These are phyloP conservation scores for Tyrannus savana DNA, from an alignment of 2,113 vertebrate species.

Conservation along the genomic window DNA sequence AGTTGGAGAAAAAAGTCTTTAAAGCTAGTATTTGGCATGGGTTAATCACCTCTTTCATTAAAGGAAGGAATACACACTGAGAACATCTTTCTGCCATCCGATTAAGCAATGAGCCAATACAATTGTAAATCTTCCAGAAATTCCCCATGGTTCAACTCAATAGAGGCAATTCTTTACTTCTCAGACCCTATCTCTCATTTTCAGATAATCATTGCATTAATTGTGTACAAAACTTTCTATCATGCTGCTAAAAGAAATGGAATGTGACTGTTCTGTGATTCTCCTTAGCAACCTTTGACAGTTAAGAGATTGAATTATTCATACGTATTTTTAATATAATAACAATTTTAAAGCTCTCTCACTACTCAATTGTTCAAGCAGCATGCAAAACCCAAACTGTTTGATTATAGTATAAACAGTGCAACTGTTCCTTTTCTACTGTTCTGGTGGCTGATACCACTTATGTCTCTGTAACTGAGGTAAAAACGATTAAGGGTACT, in stretches of 20 bases:
- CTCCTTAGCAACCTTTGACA: conserved; percentile 70
- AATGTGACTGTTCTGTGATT: conserved; percentile 74
- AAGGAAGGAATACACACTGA: conserved; percentile 72
- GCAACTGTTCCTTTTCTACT: neutral
- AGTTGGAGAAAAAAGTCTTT: conserved; percentile 34
- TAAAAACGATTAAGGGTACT: neutral
- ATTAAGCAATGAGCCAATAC: conserved; percentile 81
- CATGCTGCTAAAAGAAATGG: conserved; percentile 73
- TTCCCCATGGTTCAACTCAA: conserved; percentile 71
- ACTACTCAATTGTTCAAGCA: conserved; percentile 1
- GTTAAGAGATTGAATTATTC: conserved; percentile 61
- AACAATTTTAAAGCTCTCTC: neutral
- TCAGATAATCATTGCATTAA: conserved; percentile 75
- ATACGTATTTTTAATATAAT: neutral
- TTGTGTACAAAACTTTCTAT: conserved; percentile 80
- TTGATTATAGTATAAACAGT: neutral
- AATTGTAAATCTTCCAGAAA: conserved; percentile 76
- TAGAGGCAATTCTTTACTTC: conserved; percentile 76
- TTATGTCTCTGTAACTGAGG: neutral
- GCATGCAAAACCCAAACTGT: neutral
- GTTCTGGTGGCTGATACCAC: neutral
- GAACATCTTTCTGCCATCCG: conserved; percentile 77
- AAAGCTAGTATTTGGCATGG: conserved; percentile 59
- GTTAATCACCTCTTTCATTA: conserved; percentile 78
- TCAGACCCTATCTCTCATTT: conserved; percentile 70